A percentile compares a stretch with the other conserved stretches of the same genome.
These are phyloP conservation scores for Narcine bancroftii DNA, from an alignment of 2,113 vertebrate genomes.

Conservation along the genomic window DNA sequence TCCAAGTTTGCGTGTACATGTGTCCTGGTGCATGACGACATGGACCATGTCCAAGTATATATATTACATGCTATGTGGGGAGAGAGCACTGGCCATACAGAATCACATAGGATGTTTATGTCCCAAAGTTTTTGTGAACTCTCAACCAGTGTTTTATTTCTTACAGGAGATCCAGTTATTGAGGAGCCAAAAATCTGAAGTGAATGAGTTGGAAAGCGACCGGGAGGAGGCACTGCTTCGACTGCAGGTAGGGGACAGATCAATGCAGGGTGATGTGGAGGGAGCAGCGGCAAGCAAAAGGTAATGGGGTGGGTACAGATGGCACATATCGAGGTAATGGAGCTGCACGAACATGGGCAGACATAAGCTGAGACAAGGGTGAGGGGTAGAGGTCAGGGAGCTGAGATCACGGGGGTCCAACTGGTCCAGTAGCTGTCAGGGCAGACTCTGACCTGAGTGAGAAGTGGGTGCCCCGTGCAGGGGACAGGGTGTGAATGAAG, in stretches of 20 bases:
- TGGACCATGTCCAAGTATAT: no score
- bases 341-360: no score
- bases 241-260: conserved; percentile 63
- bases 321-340: neutral
- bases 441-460: no score
- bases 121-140: neutral
- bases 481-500: no score
- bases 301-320: neutral
- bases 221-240: conserved; percentile 75
- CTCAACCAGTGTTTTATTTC: neutral
- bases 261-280: neutral
- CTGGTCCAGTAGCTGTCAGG: no score
- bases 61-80: no score
- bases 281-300: neutral
- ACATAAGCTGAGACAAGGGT: no score
- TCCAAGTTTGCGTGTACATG: no score
- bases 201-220: conserved; percentile 66
- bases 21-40: no score
- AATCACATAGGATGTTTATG: neutral
- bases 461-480: no score
- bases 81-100: neutral
- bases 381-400: neutral
- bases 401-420: neutral
- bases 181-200: conserved; percentile 68
- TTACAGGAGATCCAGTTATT: conserved; percentile 82